Conservation (phyloP, 2,113 vertebrate species). For the Phalacrocorax pelagicus region DNA sequence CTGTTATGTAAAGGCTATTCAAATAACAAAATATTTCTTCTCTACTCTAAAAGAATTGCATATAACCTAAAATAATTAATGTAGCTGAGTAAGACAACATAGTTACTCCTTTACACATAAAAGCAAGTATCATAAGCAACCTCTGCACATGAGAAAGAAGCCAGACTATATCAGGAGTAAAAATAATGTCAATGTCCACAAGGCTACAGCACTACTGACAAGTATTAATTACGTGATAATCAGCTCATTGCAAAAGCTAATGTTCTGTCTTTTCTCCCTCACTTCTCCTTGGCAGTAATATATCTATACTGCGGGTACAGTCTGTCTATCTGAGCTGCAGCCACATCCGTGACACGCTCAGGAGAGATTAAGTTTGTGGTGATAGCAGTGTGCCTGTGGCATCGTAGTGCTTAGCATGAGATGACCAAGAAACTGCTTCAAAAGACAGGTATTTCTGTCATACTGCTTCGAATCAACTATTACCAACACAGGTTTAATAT, state of each 20-base stretch:
- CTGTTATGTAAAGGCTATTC: not conserved
- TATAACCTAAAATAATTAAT: not conserved
- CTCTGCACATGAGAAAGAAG: not conserved
- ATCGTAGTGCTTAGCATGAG: not conserved
- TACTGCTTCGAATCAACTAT: not conserved
- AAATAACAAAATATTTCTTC: not conserved
- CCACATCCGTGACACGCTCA: not conserved
- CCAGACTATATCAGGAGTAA: not conserved
- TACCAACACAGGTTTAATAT: not conserved
- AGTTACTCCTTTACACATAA: not conserved
- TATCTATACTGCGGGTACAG: not conserved
- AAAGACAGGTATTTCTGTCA: not conserved
- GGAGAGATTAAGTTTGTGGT: not conserved
- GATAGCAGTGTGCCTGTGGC: not conserved
- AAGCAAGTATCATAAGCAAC: not conserved
- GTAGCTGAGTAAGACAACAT: not conserved
- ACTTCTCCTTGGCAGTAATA: not conserved
- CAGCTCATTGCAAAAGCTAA: not conserved
- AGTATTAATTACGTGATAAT: not conserved
- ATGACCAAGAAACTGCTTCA: not conserved
- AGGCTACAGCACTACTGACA: not conserved
- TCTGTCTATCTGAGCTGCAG: not conserved
- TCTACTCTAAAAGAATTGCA: not conserved
- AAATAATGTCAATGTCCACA: not conserved
- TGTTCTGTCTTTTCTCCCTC: not conserved